Conservation (phyloP, 2,888 invertebrate genomes). For the Protophormia terraenovae region DNA sequence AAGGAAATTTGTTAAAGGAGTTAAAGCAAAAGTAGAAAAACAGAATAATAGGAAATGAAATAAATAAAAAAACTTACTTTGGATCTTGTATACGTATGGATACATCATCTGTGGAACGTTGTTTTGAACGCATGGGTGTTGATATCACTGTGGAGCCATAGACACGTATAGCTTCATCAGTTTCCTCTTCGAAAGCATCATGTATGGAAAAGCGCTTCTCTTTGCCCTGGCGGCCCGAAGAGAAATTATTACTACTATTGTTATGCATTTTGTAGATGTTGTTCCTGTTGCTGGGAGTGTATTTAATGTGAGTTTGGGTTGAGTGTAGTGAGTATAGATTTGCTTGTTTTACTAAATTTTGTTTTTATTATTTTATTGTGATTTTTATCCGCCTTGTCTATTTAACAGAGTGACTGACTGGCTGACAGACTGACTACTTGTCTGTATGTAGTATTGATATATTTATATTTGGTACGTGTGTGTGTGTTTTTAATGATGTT, state of each 20-base stretch:
- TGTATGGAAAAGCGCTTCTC: constrained; percentile 90
- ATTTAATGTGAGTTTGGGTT: background rate
- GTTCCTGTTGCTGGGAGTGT: background rate
- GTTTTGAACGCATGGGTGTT: constrained; percentile 85
- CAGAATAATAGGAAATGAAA: background rate
- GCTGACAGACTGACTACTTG: background rate
- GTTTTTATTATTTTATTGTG: background rate
- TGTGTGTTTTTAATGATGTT: background rate
- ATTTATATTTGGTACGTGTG: background rate
- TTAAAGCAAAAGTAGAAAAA: background rate
- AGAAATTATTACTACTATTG: constrained; percentile 61
- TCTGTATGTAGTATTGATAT: background rate
- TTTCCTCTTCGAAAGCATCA: constrained; percentile 92
- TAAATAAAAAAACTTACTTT: constrained; percentile 76
- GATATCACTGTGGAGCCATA: constrained; percentile 90
- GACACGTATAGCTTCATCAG: constrained; percentile 90
- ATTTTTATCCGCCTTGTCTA: background rate
- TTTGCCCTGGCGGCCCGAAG: constrained; percentile 69
- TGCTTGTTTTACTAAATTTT: background rate
- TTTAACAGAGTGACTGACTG: background rate
- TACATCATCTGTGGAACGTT: constrained; percentile 83
- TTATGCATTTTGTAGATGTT: constrained; percentile 58
- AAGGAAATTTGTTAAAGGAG: background rate
- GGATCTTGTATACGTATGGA: constrained; percentile 82
- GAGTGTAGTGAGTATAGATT: background rate